Evolutionary conservation across 2,113 vertebrate genomes (phyloP).

Genomic region (Siphamia tubifer): DNA sequence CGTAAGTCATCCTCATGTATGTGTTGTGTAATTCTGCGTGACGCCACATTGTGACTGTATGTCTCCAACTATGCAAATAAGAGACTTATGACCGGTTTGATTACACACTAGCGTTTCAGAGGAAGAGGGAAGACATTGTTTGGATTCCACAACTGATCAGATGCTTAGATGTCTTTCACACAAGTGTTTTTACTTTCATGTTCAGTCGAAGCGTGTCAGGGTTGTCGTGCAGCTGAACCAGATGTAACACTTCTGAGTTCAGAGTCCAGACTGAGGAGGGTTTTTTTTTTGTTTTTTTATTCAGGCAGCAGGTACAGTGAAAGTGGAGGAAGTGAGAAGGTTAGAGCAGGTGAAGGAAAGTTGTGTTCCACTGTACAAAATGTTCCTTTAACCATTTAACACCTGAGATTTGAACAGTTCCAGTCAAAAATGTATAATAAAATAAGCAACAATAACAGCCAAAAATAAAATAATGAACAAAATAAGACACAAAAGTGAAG

Average conservation of each 20-base stretch:
- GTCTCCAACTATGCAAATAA: constrained; percentile 40
- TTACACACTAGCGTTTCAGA: constrained; percentile 3
- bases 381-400: too few species aligned
- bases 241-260: neutral
- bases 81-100: constrained; percentile 21
- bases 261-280: neutral
- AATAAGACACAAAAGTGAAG: too few species aligned
- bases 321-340: constrained; percentile 22
- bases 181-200: constrained; percentile 40
- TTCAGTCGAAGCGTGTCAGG: neutral
- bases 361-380: too few species aligned
- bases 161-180: constrained; percentile 30
- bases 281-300: too few species aligned
- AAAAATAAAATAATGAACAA: too few species aligned
- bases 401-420: too few species aligned
- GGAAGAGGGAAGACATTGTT: constrained; percentile 45
- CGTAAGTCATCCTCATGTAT: neutral
- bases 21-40: neutral
- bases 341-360: neutral
- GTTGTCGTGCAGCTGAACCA: neutral
- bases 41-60: neutral
- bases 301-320: neutral
- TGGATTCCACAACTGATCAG: constrained; percentile 37
- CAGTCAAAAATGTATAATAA: too few species aligned
- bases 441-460: too few species aligned